Percentiles rank a stretch among this genome's conserved stretches.
Conservation (phyloP, 2,113 vertebrate genomes). For the Protomyctophum bolini region DNA sequence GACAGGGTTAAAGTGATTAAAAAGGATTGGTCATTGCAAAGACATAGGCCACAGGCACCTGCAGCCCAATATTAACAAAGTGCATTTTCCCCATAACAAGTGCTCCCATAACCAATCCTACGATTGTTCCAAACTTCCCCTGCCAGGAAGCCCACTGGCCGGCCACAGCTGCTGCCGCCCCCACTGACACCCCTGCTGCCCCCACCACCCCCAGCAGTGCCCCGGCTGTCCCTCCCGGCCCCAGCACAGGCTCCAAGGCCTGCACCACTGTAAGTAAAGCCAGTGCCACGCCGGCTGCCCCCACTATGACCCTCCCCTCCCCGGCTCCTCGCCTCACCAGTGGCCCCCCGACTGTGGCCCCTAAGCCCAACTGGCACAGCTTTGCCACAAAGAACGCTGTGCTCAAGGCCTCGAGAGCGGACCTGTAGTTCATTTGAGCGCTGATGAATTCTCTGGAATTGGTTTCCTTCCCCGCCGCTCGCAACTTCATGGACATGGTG, state of each 20-base stretch:
- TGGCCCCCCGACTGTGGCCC: slow-evolving; percentile 65
- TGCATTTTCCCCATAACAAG: slow-evolving; percentile 60
- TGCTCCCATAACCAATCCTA: slow-evolving; percentile 64
- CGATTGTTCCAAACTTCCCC: slow-evolving; percentile 55
- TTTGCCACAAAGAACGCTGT: slow-evolving; percentile 66
- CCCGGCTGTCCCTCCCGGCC: slow-evolving; percentile 63
- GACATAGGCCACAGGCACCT: slow-evolving; percentile 63
- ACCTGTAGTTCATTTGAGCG: slow-evolving; percentile 40
- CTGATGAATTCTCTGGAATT: slow-evolving; percentile 45
- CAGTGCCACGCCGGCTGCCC: slow-evolving; percentile 50
- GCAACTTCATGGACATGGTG: slow-evolving; percentile 43
- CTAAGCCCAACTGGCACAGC: slow-evolving; percentile 68
- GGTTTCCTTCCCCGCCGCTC: slow-evolving; percentile 1
- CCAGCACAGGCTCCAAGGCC: slow-evolving; percentile 35
- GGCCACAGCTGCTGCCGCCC: slow-evolving; percentile 59
- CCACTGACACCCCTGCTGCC: slow-evolving; percentile 64
- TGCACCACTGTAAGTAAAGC: slow-evolving; percentile 45
- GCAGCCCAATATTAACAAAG: slow-evolving; percentile 67
- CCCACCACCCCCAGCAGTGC: slow-evolving; percentile 68
- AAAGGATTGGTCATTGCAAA: slow-evolving; percentile 69
- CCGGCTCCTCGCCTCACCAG: slow-evolving; percentile 48
- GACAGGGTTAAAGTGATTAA: slow-evolving; percentile 24
- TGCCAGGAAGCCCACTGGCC: slow-evolving; percentile 57
- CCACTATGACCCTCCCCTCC: slow-evolving; percentile 54
- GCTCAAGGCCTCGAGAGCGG: slow-evolving; percentile 66